Evolutionary conservation across 2,797 vertebrate genomes (phyloP).

Genomic region (Dipus sagitta): DNA sequence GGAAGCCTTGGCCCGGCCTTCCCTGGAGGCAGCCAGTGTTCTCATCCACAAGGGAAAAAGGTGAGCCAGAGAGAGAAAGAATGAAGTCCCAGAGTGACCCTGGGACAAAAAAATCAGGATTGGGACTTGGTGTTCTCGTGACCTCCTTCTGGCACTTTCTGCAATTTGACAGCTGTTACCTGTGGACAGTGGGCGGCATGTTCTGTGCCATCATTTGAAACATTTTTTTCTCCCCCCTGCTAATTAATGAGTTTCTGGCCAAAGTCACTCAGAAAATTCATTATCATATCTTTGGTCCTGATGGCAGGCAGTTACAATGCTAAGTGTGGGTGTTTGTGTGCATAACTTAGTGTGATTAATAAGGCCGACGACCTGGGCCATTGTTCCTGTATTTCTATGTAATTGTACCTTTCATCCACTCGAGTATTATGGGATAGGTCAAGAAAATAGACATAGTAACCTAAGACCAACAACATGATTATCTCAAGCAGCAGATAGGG

Average conservation of each 20-base stretch:
- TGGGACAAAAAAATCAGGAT: not conserved
- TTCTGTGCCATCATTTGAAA: not conserved
- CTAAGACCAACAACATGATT: not conserved
- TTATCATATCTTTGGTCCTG: not conserved
- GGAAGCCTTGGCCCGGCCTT: not conserved
- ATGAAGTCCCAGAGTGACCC: not conserved
- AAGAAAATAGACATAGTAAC: not conserved
- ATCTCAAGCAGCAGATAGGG: not conserved
- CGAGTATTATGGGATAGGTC: not conserved
- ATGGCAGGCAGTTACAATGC: not conserved
- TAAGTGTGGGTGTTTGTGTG: not conserved
- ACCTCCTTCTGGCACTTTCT: not conserved
- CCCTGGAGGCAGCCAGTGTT: not conserved
- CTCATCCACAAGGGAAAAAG: slow-evolving; percentile 44
- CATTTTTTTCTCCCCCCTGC: not conserved
- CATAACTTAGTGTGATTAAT: not conserved
- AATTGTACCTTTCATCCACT: not conserved
- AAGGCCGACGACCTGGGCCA: not conserved
- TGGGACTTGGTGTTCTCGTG: not conserved
- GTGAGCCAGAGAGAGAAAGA: slow-evolving; percentile 33
- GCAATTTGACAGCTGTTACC: not conserved
- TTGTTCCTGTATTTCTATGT: not conserved
- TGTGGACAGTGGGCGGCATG: not conserved
- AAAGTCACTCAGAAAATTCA: not conserved
- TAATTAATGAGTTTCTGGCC: slow-evolving; percentile 64